A percentile compares a stretch with the other conserved stretches of the same genome.
phyloP scores from a whole-genome alignment of 2,888 invertebrate species.

The Matsumyia berberina region DNA sequence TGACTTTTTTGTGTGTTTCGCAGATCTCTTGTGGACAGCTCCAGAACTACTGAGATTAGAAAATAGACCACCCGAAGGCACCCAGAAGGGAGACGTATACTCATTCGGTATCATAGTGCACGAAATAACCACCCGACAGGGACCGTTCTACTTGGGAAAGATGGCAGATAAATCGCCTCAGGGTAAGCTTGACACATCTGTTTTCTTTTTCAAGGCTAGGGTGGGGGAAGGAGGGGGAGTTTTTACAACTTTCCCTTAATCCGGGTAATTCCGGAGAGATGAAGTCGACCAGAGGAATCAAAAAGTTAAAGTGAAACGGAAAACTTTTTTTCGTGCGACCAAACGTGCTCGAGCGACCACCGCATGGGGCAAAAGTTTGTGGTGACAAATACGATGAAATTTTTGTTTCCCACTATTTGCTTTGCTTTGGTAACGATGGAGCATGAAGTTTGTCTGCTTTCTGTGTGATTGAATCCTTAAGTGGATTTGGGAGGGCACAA shows the following conservation, averaged over 20 bases:
- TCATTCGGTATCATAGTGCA: constrained; percentile 97
- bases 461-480: constrained; percentile 16
- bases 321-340: constrained; percentile 4
- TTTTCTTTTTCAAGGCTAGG: no score
- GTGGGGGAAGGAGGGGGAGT: no score
- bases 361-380: constrained; percentile 3
- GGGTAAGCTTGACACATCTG: constrained; percentile 86
- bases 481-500: background rate
- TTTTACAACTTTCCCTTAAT: background rate
- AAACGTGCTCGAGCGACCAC: background rate
- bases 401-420: background rate
- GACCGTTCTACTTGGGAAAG: constrained; percentile 92
- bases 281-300: constrained; percentile 28
- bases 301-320: constrained; percentile 42
- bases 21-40: constrained; percentile 95
- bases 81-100: constrained; percentile 97
- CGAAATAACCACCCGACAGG: constrained; percentile 95
- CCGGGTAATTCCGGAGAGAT: constrained; percentile 17
- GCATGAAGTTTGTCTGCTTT: constrained; percentile 14
- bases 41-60: constrained; percentile 93
- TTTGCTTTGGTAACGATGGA: background rate
- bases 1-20: background rate
- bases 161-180: constrained; percentile 88
- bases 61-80: constrained; percentile 89
- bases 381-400: constrained; percentile 12